Conservation (phyloP, 1,140 invertebrate genomes). For the Pseudomyrmex pallidus region DNA sequence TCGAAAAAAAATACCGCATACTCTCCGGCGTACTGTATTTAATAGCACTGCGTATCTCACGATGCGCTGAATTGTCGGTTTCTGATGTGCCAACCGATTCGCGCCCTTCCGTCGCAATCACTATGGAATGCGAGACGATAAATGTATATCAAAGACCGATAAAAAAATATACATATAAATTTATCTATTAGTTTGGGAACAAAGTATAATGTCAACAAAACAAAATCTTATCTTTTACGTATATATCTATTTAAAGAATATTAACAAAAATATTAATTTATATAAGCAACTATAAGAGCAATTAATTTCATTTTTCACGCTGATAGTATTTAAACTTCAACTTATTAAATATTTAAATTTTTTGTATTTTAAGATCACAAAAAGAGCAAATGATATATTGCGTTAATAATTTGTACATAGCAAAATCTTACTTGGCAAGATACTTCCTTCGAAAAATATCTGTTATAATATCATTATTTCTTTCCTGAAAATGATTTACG, state of each 20-base stretch:
- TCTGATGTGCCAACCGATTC: neutral
- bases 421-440: neutral
- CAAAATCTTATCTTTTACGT: neutral
- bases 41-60: neutral
- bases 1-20: constrained; percentile 2
- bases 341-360: neutral
- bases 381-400: neutral
- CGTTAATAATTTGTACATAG: neutral
- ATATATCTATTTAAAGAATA: too few relatives aligned
- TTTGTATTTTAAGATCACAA: neutral
- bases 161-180: neutral
- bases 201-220: too few relatives aligned
- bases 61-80: neutral
- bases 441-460: neutral
- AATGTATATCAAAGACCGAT: neutral
- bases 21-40: neutral
- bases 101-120: constrained; percentile 29
- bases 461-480: neutral
- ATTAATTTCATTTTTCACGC: too few relatives aligned
- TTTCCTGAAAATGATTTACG: neutral
- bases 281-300: too few relatives aligned
- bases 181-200: neutral
- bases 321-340: too few relatives aligned
- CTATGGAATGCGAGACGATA: constrained; percentile 7
- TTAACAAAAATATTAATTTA: too few relatives aligned